A percentile compares a stretch with the other conserved stretches of the same genome.
Conservation (phyloP, 2,888 invertebrate species). For the Daptonema setosum region DNA sequence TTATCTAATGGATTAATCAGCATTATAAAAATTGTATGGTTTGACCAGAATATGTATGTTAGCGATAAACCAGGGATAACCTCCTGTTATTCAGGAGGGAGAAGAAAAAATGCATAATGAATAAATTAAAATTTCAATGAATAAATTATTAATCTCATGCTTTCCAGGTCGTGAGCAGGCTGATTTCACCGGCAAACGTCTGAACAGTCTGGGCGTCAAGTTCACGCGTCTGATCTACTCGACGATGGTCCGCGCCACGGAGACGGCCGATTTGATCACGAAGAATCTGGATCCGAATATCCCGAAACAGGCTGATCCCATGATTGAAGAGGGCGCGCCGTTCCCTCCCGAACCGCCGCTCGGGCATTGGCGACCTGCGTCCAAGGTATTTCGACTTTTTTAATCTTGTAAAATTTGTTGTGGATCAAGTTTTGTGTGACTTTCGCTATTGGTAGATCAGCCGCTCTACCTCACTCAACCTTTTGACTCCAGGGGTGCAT, state of each 20-base stretch:
- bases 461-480: too few relatives aligned
- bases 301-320: slow-evolving; percentile 26
- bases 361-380: slow-evolving; percentile 63
- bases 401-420: background rate
- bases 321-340: slow-evolving; percentile 80
- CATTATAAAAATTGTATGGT: too few relatives aligned
- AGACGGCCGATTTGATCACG: background rate
- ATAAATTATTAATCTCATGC: too few relatives aligned
- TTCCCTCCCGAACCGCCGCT: slow-evolving; percentile 76
- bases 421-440: background rate
- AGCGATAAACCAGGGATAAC: too few relatives aligned
- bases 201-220: slow-evolving; percentile 52
- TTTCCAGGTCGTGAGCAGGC: slow-evolving; percentile 60
- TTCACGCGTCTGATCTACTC: slow-evolving; percentile 61
- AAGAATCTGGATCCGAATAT: background rate
- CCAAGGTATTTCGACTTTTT: slow-evolving; percentile 37
- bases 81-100: too few relatives aligned
- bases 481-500: too few relatives aligned
- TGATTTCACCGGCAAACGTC: slow-evolving; percentile 50
- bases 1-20: too few relatives aligned
- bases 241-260: slow-evolving; percentile 52
- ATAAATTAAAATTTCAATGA: too few relatives aligned
- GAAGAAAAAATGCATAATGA: too few relatives aligned
- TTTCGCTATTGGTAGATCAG: too few relatives aligned
- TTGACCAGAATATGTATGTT: too few relatives aligned